Percentiles rank a stretch among this genome's conserved stretches.
Evolutionary conservation across 2,797 vertebrate species (phyloP).

Genomic region (Acipenser oxyrinchus): DNA sequence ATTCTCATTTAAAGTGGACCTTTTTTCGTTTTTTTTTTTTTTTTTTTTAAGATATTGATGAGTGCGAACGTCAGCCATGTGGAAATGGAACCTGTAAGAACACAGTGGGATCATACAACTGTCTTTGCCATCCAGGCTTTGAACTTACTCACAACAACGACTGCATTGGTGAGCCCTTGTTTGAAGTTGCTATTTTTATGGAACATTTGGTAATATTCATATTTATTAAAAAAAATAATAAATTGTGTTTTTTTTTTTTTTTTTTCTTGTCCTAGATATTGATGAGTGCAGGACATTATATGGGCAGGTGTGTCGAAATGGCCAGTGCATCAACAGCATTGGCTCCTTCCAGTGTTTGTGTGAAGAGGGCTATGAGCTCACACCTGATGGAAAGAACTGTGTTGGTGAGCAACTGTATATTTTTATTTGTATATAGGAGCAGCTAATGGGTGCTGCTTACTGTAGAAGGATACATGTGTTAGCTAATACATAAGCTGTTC

Average conservation of each 20-base stretch:
- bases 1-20: not conserved
- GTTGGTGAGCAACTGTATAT: constrained; percentile 47
- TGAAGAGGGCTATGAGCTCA: constrained; percentile 71
- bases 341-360: constrained; percentile 75
- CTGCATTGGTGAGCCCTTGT: constrained; percentile 58
- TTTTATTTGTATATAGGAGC: not conserved
- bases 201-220: not conserved
- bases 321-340: constrained; percentile 66
- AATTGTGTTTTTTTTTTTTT: not conserved
- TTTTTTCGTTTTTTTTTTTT: constrained; percentile 9
- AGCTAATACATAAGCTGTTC: no score
- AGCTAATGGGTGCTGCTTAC: no score
- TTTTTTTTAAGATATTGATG: constrained; percentile 62
- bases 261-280: constrained; percentile 46
- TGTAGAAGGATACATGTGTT: no score
- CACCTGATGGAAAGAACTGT: constrained; percentile 66
- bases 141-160: constrained; percentile 68
- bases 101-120: constrained; percentile 73
- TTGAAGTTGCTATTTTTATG: not conserved
- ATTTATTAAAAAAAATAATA: not conserved
- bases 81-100: constrained; percentile 78
- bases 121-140: constrained; percentile 72
- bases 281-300: constrained; percentile 68
- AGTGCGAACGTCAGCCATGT: constrained; percentile 66
- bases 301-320: constrained; percentile 67